These are phyloP conservation scores for Serrognathus titanus DNA, from an alignment of 2,888 invertebrate genomes.

Conservation along the genomic window DNA sequence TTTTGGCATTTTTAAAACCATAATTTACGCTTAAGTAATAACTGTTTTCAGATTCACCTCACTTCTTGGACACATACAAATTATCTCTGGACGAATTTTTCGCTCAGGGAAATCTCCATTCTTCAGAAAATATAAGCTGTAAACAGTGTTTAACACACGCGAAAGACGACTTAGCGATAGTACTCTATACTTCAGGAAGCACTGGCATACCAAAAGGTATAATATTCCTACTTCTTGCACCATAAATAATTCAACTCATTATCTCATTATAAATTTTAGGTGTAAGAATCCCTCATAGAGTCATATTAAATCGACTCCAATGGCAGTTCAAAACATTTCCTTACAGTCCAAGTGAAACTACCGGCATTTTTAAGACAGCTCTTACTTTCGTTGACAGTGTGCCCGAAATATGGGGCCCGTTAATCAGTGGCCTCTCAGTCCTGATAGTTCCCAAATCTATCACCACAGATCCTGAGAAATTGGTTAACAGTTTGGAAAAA, in stretches of 20 bases:
- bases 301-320: conserved; percentile 75
- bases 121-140: conserved; percentile 46
- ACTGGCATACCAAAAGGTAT: conserved; percentile 84
- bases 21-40: background rate
- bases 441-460: conserved; percentile 70
- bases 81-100: conserved; percentile 53
- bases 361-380: conserved; percentile 85
- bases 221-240: background rate
- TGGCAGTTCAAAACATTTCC: conserved; percentile 88
- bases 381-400: conserved; percentile 89
- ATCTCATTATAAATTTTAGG: conserved; percentile 51
- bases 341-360: conserved; percentile 62
- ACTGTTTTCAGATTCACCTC: conserved; percentile 32
- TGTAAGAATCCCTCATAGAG: conserved; percentile 73
- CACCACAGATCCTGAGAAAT: conserved; percentile 74
- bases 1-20: background rate
- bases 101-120: conserved; percentile 48
- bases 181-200: conserved; percentile 85
- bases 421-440: conserved; percentile 69
- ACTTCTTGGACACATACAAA: conserved; percentile 35
- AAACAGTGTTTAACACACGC: conserved; percentile 48
- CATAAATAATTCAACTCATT: background rate
- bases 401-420: conserved; percentile 82
- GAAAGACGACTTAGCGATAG: conserved; percentile 61
- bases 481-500: conserved; percentile 65